Percentiles rank a stretch among this genome's conserved stretches.
These are phyloP conservation scores for Magallana gigas DNA, from an alignment of 1,140 invertebrate genomes.

Conservation along the genomic window DNA sequence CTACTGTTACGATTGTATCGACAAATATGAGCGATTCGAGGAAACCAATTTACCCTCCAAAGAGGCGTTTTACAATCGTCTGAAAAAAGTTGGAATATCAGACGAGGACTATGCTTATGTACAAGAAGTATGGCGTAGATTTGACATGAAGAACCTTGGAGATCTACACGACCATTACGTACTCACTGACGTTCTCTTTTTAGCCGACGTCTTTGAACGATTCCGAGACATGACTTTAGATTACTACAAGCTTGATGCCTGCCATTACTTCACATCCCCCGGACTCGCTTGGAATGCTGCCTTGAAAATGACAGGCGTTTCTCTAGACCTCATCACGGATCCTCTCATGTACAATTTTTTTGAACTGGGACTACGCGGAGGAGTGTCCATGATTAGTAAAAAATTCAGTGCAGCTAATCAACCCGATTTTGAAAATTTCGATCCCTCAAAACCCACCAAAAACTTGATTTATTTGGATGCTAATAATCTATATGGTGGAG, in stretches of 20 bases:
- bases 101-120: constrained; percentile 45
- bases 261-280: constrained; percentile 53
- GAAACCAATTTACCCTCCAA: background rate
- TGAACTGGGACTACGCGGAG: constrained; percentile 27
- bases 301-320: constrained; percentile 19
- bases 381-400: constrained; percentile 41
- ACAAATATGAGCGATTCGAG: background rate
- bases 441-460: constrained; percentile 20
- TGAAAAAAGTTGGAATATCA: constrained; percentile 37
- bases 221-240: constrained; percentile 50
- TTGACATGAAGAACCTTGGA: constrained; percentile 46
- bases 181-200: constrained; percentile 54
- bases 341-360: constrained; percentile 34
- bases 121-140: constrained; percentile 27
- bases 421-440: constrained; percentile 19
- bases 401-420: constrained; percentile 34
- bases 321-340: constrained; percentile 36
- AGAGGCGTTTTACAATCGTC: constrained; percentile 43
- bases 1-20: constrained; percentile 40
- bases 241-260: constrained; percentile 43
- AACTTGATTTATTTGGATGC: constrained; percentile 44
- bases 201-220: constrained; percentile 57
- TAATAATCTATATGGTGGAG: constrained; percentile 40
- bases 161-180: constrained; percentile 73
- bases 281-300: constrained; percentile 62